phyloP scores from a whole-genome alignment of 2,797 vertebrate genomes.

The Pantherophis alleghaniensis region DNA sequence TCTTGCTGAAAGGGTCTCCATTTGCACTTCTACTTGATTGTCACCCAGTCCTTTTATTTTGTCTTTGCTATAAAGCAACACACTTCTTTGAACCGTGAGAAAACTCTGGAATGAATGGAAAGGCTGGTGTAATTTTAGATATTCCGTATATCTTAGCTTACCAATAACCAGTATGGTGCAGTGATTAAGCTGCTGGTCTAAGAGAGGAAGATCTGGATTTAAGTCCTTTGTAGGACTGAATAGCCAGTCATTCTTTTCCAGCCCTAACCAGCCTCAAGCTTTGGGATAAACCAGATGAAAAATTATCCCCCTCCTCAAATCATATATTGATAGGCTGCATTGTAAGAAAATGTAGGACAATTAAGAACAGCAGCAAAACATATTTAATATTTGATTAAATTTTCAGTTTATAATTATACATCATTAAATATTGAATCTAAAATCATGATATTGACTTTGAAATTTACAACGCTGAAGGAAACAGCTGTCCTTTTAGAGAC shows the following conservation, averaged over 20 bases:
- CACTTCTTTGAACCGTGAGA: not conserved
- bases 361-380: not conserved
- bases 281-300: not conserved
- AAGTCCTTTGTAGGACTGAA: not conserved
- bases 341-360: not conserved
- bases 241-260: not conserved
- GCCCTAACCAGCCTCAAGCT: not conserved
- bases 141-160: not conserved
- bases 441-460: not conserved
- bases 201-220: not conserved
- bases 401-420: not conserved
- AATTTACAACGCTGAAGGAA: not conserved
- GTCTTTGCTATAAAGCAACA: not conserved
- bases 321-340: not conserved
- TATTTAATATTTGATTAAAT: not conserved
- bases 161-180: not conserved
- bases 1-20: not conserved
- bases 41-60: not conserved
- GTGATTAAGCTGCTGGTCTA: not conserved
- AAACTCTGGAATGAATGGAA: not conserved
- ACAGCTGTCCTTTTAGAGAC: not conserved
- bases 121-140: not conserved
- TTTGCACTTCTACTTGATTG: not conserved
- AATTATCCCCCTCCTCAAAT: not conserved
- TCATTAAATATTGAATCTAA: not conserved